phyloP scores from a whole-genome alignment of 2,113 vertebrate genomes.

The Phalacrocorax aristotelis region DNA sequence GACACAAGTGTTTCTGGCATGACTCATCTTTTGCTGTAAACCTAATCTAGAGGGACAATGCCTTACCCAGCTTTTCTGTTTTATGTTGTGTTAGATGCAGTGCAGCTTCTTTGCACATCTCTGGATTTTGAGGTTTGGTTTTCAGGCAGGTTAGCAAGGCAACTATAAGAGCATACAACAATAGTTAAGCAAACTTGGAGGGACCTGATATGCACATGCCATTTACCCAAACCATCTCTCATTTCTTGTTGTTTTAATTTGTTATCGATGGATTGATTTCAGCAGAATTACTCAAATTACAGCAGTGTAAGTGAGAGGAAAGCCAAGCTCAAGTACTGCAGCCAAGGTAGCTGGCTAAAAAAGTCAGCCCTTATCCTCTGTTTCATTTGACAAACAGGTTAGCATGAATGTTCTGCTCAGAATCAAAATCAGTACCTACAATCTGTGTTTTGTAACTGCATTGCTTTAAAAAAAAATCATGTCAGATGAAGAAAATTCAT shows the following conservation, averaged over 20 bases:
- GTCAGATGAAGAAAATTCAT: background rate
- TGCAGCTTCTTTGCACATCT: background rate
- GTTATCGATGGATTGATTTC: background rate
- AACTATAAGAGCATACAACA: background rate
- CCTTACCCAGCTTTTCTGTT: background rate
- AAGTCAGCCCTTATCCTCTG: background rate
- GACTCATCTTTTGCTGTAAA: background rate
- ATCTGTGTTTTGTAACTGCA: background rate
- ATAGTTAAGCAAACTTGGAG: background rate
- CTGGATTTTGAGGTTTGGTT: background rate
- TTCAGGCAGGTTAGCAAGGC: background rate
- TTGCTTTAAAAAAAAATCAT: background rate
- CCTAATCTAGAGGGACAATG: background rate
- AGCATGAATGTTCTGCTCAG: background rate
- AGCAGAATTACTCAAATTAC: background rate
- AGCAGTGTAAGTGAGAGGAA: background rate
- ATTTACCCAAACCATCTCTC: background rate
- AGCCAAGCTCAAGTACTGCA: background rate
- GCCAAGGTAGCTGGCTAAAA: background rate
- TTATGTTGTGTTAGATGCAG: background rate
- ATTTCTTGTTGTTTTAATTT: background rate
- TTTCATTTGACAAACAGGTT: background rate
- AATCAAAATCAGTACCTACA: background rate
- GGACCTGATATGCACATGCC: background rate
- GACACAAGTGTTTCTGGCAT: background rate